Percentiles rank a stretch among this genome's conserved stretches.
phyloP scores from a whole-genome alignment of 2,797 vertebrate species.

The Hypotaenidia okinawae region DNA sequence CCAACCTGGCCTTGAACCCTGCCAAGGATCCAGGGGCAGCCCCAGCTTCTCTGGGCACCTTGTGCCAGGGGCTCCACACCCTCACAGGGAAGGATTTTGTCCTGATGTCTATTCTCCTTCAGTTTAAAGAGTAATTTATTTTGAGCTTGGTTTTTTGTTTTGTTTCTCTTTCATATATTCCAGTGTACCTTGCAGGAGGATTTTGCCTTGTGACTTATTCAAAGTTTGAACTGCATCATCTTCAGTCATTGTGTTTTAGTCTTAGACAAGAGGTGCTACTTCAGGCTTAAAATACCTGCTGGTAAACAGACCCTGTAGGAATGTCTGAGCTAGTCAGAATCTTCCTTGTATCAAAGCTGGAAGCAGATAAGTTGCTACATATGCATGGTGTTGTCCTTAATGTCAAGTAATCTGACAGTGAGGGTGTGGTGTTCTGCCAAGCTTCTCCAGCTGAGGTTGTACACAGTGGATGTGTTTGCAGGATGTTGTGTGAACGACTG shows the following conservation, averaged over 20 bases:
- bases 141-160: background rate
- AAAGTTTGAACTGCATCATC: background rate
- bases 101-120: no score
- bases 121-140: no score
- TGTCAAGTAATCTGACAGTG: background rate
- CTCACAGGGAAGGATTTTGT: no score
- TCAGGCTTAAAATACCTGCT: background rate
- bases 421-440: background rate
- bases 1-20: no score
- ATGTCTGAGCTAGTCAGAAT: background rate
- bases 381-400: background rate
- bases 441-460: background rate
- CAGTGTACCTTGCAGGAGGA: fast-evolving
- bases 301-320: background rate
- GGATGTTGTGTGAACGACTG: background rate
- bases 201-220: background rate
- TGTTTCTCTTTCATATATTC: fast-evolving
- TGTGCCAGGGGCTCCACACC: no score
- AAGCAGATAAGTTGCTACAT: background rate
- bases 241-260: background rate
- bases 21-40: no score
- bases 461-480: fast-evolving
- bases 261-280: background rate
- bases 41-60: no score
- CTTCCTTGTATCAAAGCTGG: background rate